Base-by-base conservation (phyloP, 2,888 invertebrate genomes). In the Lampropteryx suffumata region DNA sequence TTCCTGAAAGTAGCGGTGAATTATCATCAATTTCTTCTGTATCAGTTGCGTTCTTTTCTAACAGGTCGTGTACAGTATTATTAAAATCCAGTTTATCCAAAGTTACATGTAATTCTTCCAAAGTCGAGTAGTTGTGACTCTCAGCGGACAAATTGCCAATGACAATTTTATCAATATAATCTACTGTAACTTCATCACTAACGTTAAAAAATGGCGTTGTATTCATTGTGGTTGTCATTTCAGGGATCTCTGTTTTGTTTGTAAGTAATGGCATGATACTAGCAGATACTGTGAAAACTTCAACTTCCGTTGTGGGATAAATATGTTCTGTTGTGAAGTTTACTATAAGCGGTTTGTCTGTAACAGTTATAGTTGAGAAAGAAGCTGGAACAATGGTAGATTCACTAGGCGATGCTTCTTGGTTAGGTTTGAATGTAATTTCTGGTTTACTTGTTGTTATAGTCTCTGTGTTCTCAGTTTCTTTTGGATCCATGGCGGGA, bases 1-100 rank as follows among this genome's bases (percentile, higher is more conserved):
- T 87, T 47, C 76, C 90, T 11, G 90, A 90, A 2, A 89, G 72
- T n/a, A 90, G 64, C 1, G 89, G 88, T 2, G 90, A 90, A 53
- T 87, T 77, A 26, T 81, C 84, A 64, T 89, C 82, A 40, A 80
- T 76, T 55, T 79, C 76, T 27, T 74, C 64, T 6, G 69, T 67
- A 39, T 79, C 67, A 32, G 64, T 74, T 17, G 46, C 52, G 41
- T 70, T 69, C 10, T 57, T 59, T 36, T 64, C 67, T 32, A 63
- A 52, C 4, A 61, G 59, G 32, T 74, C 71, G 24, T 67, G 48
- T 27, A 52, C 55, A 17, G 63, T 55, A 27, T 29, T 34, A 29
- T 57, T 60, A 7, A 49, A 47, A 12, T 51, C 54, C 6, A 14
- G 26, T 9, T 52, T 56, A 35, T 56, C 50, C 5, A 26, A 3